These are phyloP conservation scores for Scotopteryx bipunctaria DNA, from an alignment of 2,888 invertebrate species.

Conservation along the genomic window DNA sequence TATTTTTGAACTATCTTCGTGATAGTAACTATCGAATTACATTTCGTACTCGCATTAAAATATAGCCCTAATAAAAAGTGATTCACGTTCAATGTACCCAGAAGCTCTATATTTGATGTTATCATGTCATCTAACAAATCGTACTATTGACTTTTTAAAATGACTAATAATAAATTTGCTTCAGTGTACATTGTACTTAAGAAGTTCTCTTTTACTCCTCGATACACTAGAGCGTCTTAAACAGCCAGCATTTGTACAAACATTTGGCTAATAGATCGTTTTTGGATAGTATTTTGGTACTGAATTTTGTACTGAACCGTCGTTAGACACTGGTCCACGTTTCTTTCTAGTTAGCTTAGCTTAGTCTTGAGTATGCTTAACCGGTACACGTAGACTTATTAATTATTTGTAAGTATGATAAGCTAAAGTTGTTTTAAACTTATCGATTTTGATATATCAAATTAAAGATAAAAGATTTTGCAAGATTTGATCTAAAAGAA, in stretches of 20 bases:
- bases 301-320: slow-evolving; percentile 74
- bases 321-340: slow-evolving; percentile 73
- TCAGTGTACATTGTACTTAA: slow-evolving; percentile 16
- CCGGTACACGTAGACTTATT: slow-evolving; percentile 55
- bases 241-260: slow-evolving; percentile 21
- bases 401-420: slow-evolving; percentile 61
- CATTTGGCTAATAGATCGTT: slow-evolving; percentile 32
- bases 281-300: slow-evolving; percentile 78
- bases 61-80: slow-evolving; percentile 39
- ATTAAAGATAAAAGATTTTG: slow-evolving; percentile 34
- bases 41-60: slow-evolving; percentile 40
- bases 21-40: slow-evolving; percentile 43
- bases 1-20: slow-evolving; percentile 44
- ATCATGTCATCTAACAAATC: not conserved
- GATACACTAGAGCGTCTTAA: slow-evolving; percentile 24
- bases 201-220: slow-evolving; percentile 28
- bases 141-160: too few species aligned
- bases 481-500: slow-evolving; percentile 28
- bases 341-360: slow-evolving; percentile 69
- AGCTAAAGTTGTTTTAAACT: slow-evolving; percentile 57
- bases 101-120: not conserved
- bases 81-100: slow-evolving; percentile 11
- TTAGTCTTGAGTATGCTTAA: slow-evolving; percentile 65
- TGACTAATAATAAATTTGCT: too few species aligned
- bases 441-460: slow-evolving; percentile 58